A percentile compares a stretch with the other conserved stretches of the same genome.
These are phyloP conservation scores for Drosophila mojavensis DNA, from an alignment of 1,140 invertebrate species.

Conservation along the genomic window DNA sequence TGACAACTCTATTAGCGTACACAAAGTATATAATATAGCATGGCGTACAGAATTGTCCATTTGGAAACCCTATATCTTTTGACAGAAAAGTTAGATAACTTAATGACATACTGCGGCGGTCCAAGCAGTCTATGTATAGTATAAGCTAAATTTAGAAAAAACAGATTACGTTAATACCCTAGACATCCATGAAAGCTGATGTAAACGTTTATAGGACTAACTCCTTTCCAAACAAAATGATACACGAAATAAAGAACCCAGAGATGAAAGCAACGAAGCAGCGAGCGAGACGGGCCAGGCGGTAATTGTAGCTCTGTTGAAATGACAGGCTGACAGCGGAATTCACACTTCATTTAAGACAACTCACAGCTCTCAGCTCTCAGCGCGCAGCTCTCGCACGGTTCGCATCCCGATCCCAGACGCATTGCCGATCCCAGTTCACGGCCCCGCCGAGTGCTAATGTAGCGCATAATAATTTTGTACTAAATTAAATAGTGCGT, in stretches of 20 bases:
- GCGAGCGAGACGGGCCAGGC: slow-evolving; percentile 20
- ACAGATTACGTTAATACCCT: too few relatives aligned
- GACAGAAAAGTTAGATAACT: too few relatives aligned
- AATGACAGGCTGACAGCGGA: slow-evolving; percentile 68
- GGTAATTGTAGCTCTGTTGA: slow-evolving; percentile 46
- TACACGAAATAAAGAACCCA: too few relatives aligned
- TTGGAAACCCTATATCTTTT: too few relatives aligned
- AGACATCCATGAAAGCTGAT: too few relatives aligned
- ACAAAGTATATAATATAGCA: too few relatives aligned
- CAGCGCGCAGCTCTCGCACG: slow-evolving; percentile 10
- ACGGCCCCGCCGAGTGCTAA: slow-evolving; percentile 57
- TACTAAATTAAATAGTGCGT: slow-evolving; percentile 82
- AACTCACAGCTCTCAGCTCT: slow-evolving; percentile 53
- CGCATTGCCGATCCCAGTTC: slow-evolving; percentile 6
- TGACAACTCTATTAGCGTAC: too few relatives aligned
- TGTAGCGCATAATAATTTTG: slow-evolving; percentile 82
- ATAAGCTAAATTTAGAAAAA: too few relatives aligned
- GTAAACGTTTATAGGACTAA: too few relatives aligned
- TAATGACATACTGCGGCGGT: too few relatives aligned
- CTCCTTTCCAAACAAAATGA: background rate
- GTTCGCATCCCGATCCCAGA: slow-evolving; percentile 5
- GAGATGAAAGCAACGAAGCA: background rate
- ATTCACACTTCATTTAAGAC: slow-evolving; percentile 80
- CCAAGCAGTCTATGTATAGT: too few relatives aligned
- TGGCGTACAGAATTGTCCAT: too few relatives aligned